Evolutionary conservation across 2,797 vertebrate species (phyloP), one percentile per base, ranked within the genome.

Genomic region (Pachyuromys duprasi): DNA sequence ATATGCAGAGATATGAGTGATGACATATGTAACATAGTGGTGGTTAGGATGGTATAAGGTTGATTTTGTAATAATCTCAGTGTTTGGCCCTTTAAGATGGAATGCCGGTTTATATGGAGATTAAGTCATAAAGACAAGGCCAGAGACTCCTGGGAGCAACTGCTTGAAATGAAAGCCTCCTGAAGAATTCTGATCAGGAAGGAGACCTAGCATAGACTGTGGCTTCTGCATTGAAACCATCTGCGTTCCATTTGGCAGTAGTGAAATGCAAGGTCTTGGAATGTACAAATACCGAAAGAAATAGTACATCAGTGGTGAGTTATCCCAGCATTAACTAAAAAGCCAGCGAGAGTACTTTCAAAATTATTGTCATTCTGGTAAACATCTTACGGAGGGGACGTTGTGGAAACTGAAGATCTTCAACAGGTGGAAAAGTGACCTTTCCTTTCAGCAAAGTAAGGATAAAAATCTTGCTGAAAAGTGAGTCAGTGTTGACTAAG

Each of bases 321-420:
- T 97, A 94, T 96, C 96, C 60, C 89, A 83, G 63, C 53, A 45
- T 95, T 96, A 96, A 96, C 36, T 67, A 95, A 95, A 24, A 69
- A 97, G 87, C 65, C 92, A 78, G 31, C 20, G 45, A 95, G 74
- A 94, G 88, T 39, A 87, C 82, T 69, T 89, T 96, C 20, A 65
- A 80, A 97, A 96, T 90, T 87, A 20, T 45, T 86, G 72, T 94
- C 76, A 87, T 96, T 96, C 95, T 95, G 96, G 86, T 79, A 57
- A 95, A 69, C 36, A 33, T 96, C 97, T 97, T 96, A 97, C 45
- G 92, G 88, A 96, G 72, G 96, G 95, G 92, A 97, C 96, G 96
- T 94, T 63, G 76, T 69, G 69, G 76, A 97, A 86, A 96, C 81
- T 83, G 91, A 96, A 97, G 97, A 83, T 91, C 67, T 94, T 90